Conservation (phyloP, 2,888 invertebrate species). For the Scaeva pyrastri region DNA sequence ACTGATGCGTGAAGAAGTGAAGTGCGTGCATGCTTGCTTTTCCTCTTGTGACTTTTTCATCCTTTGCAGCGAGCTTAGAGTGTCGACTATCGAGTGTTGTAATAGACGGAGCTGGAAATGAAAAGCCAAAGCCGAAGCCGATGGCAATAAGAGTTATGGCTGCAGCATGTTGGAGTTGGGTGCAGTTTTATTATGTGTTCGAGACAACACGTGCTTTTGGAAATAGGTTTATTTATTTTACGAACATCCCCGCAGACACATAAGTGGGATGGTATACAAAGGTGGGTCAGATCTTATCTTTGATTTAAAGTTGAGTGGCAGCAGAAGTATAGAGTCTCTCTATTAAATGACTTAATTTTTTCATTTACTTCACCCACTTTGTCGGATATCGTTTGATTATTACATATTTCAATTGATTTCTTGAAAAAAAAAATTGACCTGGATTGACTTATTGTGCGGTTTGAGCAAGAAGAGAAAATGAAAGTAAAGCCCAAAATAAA, state of each 20-base stretch:
- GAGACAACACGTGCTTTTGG: slow-evolving; percentile 45
- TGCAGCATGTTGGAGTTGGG: slow-evolving; percentile 65
- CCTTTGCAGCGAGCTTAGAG: slow-evolving; percentile 1
- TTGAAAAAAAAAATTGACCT: not conserved
- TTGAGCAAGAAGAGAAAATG: not conserved
- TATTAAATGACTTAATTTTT: not conserved
- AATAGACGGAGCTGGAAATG: slow-evolving; percentile 22
- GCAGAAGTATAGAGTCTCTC: slow-evolving; percentile 4
- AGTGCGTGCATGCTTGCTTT: slow-evolving; percentile 31
- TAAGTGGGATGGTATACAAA: not conserved
- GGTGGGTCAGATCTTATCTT: slow-evolving; percentile 29
- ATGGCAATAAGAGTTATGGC: slow-evolving; percentile 48
- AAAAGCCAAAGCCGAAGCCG: not conserved
- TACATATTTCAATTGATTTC: not conserved
- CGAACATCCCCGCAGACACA: not conserved
- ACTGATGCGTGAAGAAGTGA: slow-evolving; percentile 61
- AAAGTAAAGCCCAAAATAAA: not conserved
- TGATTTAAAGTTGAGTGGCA: not conserved
- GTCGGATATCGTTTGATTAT: slow-evolving; percentile 15
- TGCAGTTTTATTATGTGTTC: slow-evolving; percentile 41
- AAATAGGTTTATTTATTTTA: slow-evolving; percentile 25
- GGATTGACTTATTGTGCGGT: not conserved
- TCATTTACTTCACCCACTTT: slow-evolving; percentile 3
- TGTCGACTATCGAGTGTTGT: slow-evolving; percentile 48
- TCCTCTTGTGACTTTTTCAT: slow-evolving; percentile 12